Evolutionary conservation across 2,113 vertebrate species (phyloP).

Genomic region (Heliornis fulica): DNA sequence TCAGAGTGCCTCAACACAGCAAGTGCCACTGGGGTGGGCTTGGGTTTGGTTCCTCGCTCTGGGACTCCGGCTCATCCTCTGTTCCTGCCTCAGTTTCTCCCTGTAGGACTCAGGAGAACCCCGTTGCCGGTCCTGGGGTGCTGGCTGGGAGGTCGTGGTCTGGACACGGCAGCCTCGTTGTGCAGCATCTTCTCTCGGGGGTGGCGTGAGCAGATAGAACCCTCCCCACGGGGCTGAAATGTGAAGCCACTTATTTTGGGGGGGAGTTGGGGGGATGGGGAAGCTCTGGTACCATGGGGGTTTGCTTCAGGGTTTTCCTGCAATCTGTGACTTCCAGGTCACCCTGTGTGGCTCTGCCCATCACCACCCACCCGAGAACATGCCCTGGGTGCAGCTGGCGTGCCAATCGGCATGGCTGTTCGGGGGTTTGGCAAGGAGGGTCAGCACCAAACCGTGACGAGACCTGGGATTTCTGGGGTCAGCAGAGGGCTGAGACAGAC

Average conservation of each 20-base stretch:
- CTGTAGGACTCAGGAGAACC: not conserved
- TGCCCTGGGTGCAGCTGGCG: not conserved
- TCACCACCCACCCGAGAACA: not conserved
- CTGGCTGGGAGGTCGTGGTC: not conserved
- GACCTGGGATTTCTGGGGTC: not conserved
- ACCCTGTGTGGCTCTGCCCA: not conserved
- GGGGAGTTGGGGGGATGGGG: too few species aligned
- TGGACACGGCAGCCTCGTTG: not conserved
- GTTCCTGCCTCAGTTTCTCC: not conserved
- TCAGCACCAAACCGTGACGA: not conserved
- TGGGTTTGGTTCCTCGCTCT: not conserved
- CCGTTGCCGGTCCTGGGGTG: accelerated
- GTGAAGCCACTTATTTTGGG: not conserved
- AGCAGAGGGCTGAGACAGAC: not conserved
- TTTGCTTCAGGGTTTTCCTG: not conserved
- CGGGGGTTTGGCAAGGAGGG: not conserved
- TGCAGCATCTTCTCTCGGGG: not conserved
- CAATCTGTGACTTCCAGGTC: accelerated
- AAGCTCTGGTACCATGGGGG: not conserved
- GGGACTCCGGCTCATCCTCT: not conserved
- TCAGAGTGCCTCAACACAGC: not conserved
- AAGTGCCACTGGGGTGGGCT: accelerated
- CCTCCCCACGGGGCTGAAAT: not conserved
- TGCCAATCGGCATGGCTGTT: accelerated
- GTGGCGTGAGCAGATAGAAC: accelerated